Conservation (phyloP, 2,888 invertebrate genomes). For the Invenusta paracnida region DNA sequence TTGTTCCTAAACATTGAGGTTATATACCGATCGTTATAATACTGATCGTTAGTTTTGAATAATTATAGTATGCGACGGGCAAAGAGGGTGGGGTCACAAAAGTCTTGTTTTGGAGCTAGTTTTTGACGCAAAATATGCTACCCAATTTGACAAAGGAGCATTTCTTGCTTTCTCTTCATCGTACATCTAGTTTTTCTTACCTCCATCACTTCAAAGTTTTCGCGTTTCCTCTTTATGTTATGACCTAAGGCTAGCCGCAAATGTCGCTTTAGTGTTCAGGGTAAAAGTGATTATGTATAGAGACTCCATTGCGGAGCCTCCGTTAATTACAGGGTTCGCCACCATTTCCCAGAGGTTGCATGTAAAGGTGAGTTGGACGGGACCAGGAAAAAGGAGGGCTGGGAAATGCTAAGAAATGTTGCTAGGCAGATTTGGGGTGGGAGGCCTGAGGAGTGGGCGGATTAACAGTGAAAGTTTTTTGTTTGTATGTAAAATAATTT, state of each 20-base stretch:
- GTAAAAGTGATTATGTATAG: neutral
- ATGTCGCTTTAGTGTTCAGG: neutral
- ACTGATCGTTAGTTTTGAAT: no score
- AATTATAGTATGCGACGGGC: no score
- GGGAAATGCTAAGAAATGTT: neutral
- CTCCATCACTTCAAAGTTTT: neutral
- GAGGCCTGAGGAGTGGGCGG: neutral
- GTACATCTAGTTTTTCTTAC: neutral
- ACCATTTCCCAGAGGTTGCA: neutral
- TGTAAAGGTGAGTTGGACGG: neutral
- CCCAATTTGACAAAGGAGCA: no score
- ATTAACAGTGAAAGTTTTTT: neutral
- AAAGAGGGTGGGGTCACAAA: no score
- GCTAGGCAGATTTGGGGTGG: neutral
- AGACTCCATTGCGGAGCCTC: no score
- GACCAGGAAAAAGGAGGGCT: no score
- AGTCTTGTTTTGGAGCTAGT: no score
- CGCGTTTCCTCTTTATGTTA: no score
- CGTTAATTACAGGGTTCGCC: neutral
- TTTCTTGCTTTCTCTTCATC: no score
- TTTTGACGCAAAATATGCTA: no score
- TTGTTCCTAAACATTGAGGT: no score
- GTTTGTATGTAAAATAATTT: neutral
- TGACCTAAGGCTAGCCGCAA: neutral
- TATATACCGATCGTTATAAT: no score